A percentile compares a stretch with the other conserved stretches of the same genome.
Evolutionary conservation across 2,888 invertebrate species (phyloP).

Genomic region (Cryptus armator): DNA sequence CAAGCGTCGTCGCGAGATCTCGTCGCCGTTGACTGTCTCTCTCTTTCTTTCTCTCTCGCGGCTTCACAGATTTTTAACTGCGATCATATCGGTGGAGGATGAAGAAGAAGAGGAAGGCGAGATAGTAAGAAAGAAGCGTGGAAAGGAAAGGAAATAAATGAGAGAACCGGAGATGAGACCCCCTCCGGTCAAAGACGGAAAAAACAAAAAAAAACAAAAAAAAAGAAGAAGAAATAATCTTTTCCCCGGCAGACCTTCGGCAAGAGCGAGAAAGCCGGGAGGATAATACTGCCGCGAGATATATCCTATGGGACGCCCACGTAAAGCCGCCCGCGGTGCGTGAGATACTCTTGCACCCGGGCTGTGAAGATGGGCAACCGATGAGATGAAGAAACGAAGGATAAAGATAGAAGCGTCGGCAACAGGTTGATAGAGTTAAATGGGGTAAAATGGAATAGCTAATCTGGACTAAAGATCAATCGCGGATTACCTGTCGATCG

Average conservation of each 20-base stretch:
- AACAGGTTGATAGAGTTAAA: constrained; percentile 42
- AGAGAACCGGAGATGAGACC: constrained; percentile 27
- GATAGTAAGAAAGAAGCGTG: constrained; percentile 42
- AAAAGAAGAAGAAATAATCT: constrained; percentile 69
- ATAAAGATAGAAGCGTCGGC: constrained; percentile 22
- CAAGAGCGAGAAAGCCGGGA: constrained; percentile 47
- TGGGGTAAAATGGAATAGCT: not conserved
- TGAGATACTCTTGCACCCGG: constrained; percentile 50
- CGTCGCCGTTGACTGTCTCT: constrained; percentile 23
- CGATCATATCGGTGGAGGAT: constrained; percentile 62
- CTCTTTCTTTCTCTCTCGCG: constrained; percentile 29
- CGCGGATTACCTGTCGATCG: not conserved
- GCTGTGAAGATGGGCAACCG: constrained; percentile 35
- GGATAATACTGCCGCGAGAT: constrained; percentile 36
- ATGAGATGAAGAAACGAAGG: constrained; percentile 22
- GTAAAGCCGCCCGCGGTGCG: constrained; percentile 51
- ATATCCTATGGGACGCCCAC: constrained; percentile 57
- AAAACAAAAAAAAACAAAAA: constrained; percentile 33
- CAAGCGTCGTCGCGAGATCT: constrained; percentile 68
- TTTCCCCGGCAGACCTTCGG: constrained; percentile 39
- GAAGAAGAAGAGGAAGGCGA: constrained; percentile 20
- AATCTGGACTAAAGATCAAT: not conserved
- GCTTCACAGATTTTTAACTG: constrained; percentile 59
- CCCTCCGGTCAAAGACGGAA: constrained; percentile 27
- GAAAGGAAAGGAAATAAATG: constrained; percentile 52